Percentiles rank a stretch among this genome's conserved stretches.
phyloP scores from a whole-genome alignment of 2,888 invertebrate species.

The Lochmaea crataegi region DNA sequence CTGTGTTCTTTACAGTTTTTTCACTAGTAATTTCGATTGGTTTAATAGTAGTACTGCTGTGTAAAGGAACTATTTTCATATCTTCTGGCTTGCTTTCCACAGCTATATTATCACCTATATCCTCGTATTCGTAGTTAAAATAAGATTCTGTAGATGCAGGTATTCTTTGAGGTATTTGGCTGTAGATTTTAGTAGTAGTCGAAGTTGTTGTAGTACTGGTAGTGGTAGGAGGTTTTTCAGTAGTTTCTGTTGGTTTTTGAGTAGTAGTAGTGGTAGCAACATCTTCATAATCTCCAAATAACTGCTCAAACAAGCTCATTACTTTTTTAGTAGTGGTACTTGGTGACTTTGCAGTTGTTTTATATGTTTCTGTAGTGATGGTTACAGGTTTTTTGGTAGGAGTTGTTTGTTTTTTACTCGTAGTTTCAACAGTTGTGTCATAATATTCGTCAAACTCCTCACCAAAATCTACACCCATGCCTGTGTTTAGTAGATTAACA shows the following conservation, averaged over 20 bases:
- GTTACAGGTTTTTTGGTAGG: constrained; percentile 45
- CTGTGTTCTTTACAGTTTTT: constrained; percentile 36
- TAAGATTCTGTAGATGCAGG: constrained; percentile 48
- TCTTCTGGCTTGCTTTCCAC: constrained; percentile 54
- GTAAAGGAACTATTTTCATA: constrained; percentile 47
- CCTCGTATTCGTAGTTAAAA: constrained; percentile 58
- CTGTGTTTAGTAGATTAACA: constrained; percentile 57
- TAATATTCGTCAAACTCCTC: constrained; percentile 58
- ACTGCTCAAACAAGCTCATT: constrained; percentile 64
- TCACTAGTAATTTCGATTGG: constrained; percentile 21
- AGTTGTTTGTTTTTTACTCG: constrained; percentile 29
- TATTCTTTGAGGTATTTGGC: constrained; percentile 31
- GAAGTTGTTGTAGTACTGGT: constrained; percentile 44
- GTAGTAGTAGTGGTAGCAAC: constrained; percentile 47
- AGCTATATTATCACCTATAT: constrained; percentile 57
- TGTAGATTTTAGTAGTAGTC: constrained; percentile 31
- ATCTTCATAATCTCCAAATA: constrained; percentile 64
- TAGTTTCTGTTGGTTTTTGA: background rate
- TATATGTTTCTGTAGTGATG: constrained; percentile 46
- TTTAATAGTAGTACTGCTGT: constrained; percentile 25
- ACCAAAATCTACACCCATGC: constrained; percentile 59
- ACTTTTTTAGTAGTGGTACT: constrained; percentile 62
- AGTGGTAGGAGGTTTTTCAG: constrained; percentile 23
- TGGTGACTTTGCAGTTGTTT: constrained; percentile 54
- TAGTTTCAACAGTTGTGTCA: constrained; percentile 44